Evolutionary conservation across 2,797 vertebrate species (phyloP), one percentile per base, ranked within the genome.

Genomic region (Xiphorhynchus erythropygius): DNA sequence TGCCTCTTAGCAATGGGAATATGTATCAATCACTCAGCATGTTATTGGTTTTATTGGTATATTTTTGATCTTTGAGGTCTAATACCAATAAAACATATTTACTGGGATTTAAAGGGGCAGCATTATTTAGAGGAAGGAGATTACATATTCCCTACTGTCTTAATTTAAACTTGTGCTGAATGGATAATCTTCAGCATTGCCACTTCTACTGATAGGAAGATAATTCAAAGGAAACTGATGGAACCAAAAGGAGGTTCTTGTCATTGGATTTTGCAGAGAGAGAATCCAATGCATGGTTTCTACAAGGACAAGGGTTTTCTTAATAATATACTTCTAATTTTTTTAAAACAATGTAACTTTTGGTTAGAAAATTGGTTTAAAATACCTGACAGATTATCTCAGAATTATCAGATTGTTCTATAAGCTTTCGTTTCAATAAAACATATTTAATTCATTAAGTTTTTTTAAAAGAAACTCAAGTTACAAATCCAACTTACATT

Each of bases 11-110:
- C 81, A 68, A 82, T 74, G 77, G 82, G n/a, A 68, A 67, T 85
- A 46, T 25, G 44, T 96, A 95, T 96, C 96, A 90, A 74, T 94
- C 97, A 96, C 85, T 81, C 90, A 65, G 68, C 63, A 60, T 76
- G 89, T 39, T 62, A 53, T 79, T 55, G 46, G 49, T 69, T 73
- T 81, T 52, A 47, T 30, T 49, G 41, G 47, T 5, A 7, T 86
- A 68, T 85, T 93, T 91, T 90, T 59, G 57, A 84, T 93, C n/a
- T 89, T 93, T n/a, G 57, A 86, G 41, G 42, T 81, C 53, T 85
- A 83, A 68, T 74, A 90, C 35, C 35, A 93, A 77, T 90, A 80
- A 93, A 93, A 59, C 12, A 39, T 74, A 81, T 90, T 96, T 56
- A 47, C 32, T 90, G 39, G n/a, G 50, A 59, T 76, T 94, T 95